phyloP scores from a whole-genome alignment of 2,888 invertebrate species.

The Eristalis pertinax region DNA sequence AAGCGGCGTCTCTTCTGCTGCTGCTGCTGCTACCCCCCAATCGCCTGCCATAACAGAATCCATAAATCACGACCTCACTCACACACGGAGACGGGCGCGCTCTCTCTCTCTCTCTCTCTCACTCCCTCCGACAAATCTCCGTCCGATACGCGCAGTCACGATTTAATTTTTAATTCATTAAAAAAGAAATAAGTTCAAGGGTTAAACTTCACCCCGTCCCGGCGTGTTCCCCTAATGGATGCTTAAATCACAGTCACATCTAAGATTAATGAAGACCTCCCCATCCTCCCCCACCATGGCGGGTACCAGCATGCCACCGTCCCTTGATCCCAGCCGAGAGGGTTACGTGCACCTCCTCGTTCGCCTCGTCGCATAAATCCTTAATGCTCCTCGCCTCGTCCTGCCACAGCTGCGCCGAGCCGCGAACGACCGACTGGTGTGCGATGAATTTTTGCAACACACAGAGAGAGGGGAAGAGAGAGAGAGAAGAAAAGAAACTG shows the following conservation, averaged over 20 bases:
- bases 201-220: conserved; percentile 62
- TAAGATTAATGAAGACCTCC: conserved; percentile 66
- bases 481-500: background rate
- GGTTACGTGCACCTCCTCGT: conserved; percentile 10
- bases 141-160: conserved; percentile 47
- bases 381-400: conserved; percentile 24
- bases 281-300: background rate
- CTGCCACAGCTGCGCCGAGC: no score
- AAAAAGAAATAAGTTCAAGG: conserved; percentile 63
- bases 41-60: conserved; percentile 21
- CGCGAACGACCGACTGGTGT: conserved; percentile 14
- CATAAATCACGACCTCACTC: conserved; percentile 63
- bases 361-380: conserved; percentile 34
- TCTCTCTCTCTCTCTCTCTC: no score
- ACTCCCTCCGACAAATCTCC: conserved; percentile 21
- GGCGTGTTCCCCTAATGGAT: conserved; percentile 60
- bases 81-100: background rate
- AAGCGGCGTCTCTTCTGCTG: no score
- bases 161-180: conserved; percentile 70
- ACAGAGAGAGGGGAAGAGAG: conserved; percentile 13
- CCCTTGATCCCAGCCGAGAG: no score
- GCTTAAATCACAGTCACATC: conserved; percentile 71
- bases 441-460: conserved; percentile 44
- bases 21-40: background rate
- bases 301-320: background rate